These are phyloP conservation scores for Melinaea menophilus DNA, from an alignment of 2,888 invertebrate species.

Conservation along the genomic window DNA sequence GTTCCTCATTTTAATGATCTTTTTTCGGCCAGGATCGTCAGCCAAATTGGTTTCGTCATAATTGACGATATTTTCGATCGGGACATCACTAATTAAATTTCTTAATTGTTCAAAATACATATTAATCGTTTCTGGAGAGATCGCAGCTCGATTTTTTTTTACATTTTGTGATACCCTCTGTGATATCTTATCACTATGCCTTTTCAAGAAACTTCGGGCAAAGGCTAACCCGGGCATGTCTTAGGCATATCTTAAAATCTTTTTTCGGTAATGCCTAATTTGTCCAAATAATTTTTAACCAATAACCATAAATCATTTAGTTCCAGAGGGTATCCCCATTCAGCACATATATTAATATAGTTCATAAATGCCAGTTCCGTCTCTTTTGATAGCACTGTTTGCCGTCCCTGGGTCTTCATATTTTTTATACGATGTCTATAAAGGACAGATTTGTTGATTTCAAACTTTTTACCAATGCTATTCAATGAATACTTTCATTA, in stretches of 20 bases:
- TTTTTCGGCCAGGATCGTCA: slow-evolving; percentile 24
- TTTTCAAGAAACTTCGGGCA: slow-evolving; percentile 29
- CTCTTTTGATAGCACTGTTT: slow-evolving; percentile 21
- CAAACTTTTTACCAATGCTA: slow-evolving; percentile 15
- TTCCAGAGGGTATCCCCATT: slow-evolving; percentile 34
- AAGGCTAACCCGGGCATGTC: slow-evolving; percentile 34
- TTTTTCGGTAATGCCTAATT: slow-evolving; percentile 14
- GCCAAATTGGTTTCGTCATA: slow-evolving; percentile 29
- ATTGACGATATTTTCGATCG: slow-evolving; percentile 22
- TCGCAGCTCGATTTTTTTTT: slow-evolving; percentile 28
- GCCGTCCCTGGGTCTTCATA: slow-evolving; percentile 31
- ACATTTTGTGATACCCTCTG: slow-evolving; percentile 36
- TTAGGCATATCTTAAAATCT: slow-evolving; percentile 23
- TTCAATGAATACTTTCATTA: not conserved
- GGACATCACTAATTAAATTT: not conserved
- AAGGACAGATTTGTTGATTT: not conserved
- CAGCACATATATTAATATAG: slow-evolving; percentile 31
- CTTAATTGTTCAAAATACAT: no score
- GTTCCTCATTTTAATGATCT: slow-evolving; percentile 28
- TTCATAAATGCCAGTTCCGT: slow-evolving; percentile 27
- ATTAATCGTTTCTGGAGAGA: slow-evolving; percentile 13
- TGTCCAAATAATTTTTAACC: slow-evolving; percentile 30
- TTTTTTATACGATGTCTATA: slow-evolving; percentile 4
- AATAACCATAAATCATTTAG: slow-evolving; percentile 26
- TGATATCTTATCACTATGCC: slow-evolving; percentile 33